A percentile compares a stretch with the other conserved stretches of the same genome.
Evolutionary conservation across 2,888 invertebrate species (phyloP).

Genomic region (Osedax frankpressi): DNA sequence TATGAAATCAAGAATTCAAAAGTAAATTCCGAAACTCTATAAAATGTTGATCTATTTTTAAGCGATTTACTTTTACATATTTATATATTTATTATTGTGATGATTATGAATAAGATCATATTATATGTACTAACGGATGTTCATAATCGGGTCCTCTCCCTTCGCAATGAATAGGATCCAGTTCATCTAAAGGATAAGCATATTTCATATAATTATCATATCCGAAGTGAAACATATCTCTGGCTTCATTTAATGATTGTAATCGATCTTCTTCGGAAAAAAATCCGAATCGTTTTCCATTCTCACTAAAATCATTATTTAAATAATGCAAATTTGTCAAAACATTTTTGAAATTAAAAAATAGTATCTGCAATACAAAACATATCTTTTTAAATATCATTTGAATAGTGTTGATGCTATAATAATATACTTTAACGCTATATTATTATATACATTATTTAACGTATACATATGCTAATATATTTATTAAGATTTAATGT

Average conservation of each 20-base stretch:
- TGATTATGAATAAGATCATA: not conserved
- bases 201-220: conserved; percentile 56
- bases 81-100: not conserved
- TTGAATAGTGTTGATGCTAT: no score
- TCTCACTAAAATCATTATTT: conserved; percentile 26
- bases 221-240: conserved; percentile 53
- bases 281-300: conserved; percentile 37
- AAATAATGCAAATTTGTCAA: conserved; percentile 18
- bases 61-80: not conserved
- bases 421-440: no score
- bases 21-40: not conserved
- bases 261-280: conserved; percentile 40
- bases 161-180: conserved; percentile 54
- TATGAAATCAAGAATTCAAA: not conserved
- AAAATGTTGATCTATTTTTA: not conserved
- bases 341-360: not conserved
- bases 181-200: conserved; percentile 55
- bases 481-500: no score
- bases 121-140: conserved; percentile 50
- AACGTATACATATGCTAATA: no score
- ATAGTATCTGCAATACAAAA: not conserved
- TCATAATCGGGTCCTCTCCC: conserved; percentile 55
- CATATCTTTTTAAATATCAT: no score
- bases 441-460: no score
- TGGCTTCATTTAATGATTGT: conserved; percentile 43